Base-by-base conservation (phyloP, 2,797 vertebrate species). In the Sebastes ruberrimus region DNA sequence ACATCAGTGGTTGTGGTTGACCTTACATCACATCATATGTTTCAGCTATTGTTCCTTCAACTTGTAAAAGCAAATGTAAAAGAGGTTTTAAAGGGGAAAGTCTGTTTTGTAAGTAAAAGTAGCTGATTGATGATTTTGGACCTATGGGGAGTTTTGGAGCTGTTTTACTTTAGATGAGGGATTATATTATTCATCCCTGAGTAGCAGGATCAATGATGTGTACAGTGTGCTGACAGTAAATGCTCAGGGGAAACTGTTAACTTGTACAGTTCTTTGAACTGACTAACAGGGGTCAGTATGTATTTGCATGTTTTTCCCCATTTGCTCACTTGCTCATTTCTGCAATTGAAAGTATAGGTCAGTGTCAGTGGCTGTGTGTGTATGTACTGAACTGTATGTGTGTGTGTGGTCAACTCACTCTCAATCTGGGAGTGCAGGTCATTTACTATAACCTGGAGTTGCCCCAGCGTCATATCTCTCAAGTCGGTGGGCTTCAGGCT, bases 371-470 rank as follows among this genome's bases (percentile, higher is more conserved):
- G 9, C 2, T 46, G 1, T 42, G n/a, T 67, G 28, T 81, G 23
- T 75, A 3, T 68, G 27, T 49, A 7, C n/a, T 71, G 46, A 60
- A 7, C 46, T 49, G 7, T 75, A 76, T 33, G 20, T 56, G 32
- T 22, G 49, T 55, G 23, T 70, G 66, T 25, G 64, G 78, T 76
- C 8, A 75, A 97, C 98, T 97, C 94, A 99, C 98, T 99, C 91
- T 99, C 98, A 69, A 99, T 99, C 94, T 99, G 98, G 86, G 98
- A 99, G 93, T 99, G 98, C 69, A 99, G 97, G 91, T 99, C 98
- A 3, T 99, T 99, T 93, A 99, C 98, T 72, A 99, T 99, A 91
- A 99, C 98, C 86, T 99, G 98, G n/a, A 99, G 97, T 91, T 99
- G 98, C 71, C 98, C 98, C 2, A 98, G 92, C 2, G 97, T 99